Base-by-base conservation (phyloP, 2,888 invertebrate genomes). In the Trissolcus japonicus region DNA sequence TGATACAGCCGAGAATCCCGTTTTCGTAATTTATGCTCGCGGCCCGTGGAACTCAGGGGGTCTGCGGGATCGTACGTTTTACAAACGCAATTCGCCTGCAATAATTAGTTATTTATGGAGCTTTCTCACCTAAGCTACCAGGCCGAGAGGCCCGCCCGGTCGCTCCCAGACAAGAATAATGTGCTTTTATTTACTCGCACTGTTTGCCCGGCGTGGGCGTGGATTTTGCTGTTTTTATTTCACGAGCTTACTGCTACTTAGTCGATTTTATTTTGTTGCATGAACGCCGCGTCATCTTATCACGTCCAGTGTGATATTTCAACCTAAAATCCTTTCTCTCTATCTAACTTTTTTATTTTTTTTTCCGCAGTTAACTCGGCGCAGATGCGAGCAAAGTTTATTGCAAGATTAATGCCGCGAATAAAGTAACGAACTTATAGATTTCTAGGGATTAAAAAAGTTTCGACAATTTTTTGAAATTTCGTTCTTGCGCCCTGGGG, bases 61-160 rank as follows among this genome's bases (percentile, higher is more conserved):
- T 80, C 80, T 72, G 60, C 78, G 66, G 60, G 76, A 76, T 80
- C 72, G 74, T 63, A 60, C 78, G 60, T 68, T 79, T 80, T 80
- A 80, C 80, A 79, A 69, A 76, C 79, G 82, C 82, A 81, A 81
- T 83, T 82, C 81, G 76, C 77, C 80, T 74, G 80, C 81, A 81
- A 82, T 81, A 81, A 83, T 83, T 83, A 80, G 81, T 83, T 82
- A 82, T 82, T 82, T 82, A 82, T 81, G 82, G 75, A 76, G 80
- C 80, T 79, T 81, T 81, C 80, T 79, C 80, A 80, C 80, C 81
- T 80, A 74, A 76, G 80, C 80, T 79, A 79, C 80, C 80, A 77
- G 78, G 76, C 78, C 74, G 69, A 62, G 71, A 62, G 78, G 76
- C 71, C 66, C 77, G 75, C 71, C 62, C 61, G 65, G 63, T 63